A percentile compares a stretch with the other conserved stretches of the same genome.
These are phyloP conservation scores for Dasyurus viverrinus DNA, from an alignment of 2,113 vertebrate genomes.

Conservation along the genomic window DNA sequence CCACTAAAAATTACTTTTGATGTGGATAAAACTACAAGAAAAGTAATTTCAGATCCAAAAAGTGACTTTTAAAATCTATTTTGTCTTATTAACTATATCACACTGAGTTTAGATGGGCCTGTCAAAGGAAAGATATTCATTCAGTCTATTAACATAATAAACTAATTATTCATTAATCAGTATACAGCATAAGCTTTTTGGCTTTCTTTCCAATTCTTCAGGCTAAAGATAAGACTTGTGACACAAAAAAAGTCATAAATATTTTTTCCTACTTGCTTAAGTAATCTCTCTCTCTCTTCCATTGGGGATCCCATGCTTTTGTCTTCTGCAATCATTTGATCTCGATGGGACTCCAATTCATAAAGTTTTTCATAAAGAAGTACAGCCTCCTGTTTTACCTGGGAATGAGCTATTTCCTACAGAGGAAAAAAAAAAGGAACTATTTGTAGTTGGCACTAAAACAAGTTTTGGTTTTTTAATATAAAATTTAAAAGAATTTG, in stretches of 20 bases:
- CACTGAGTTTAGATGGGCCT: slow-evolving; percentile 18
- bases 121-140: background rate
- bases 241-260: slow-evolving; percentile 29
- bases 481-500: slow-evolving; percentile 34
- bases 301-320: slow-evolving; percentile 91
- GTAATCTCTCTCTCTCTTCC: slow-evolving; percentile 91
- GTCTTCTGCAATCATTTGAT: slow-evolving; percentile 92
- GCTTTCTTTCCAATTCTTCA: slow-evolving; percentile 8
- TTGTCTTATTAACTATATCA: slow-evolving; percentile 44
- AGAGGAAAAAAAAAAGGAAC: slow-evolving; percentile 33
- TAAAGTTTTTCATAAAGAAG: slow-evolving; percentile 89
- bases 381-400: slow-evolving; percentile 91
- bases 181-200: slow-evolving; percentile 23
- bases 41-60: slow-evolving; percentile 12
- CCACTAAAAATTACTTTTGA: slow-evolving; percentile 42
- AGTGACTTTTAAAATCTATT: slow-evolving; percentile 23
- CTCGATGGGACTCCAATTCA: slow-evolving; percentile 87
- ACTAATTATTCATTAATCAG: background rate
- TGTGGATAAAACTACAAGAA: slow-evolving; percentile 12
- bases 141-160: background rate
- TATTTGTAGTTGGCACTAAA: slow-evolving; percentile 44
- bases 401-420: slow-evolving; percentile 89
- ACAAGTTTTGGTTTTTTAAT: slow-evolving; percentile 38
- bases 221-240: slow-evolving; percentile 17
- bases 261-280: slow-evolving; percentile 89